These are phyloP conservation scores for Blennius ocellaris DNA, from an alignment of 2,113 vertebrate species.

Conservation along the genomic window DNA sequence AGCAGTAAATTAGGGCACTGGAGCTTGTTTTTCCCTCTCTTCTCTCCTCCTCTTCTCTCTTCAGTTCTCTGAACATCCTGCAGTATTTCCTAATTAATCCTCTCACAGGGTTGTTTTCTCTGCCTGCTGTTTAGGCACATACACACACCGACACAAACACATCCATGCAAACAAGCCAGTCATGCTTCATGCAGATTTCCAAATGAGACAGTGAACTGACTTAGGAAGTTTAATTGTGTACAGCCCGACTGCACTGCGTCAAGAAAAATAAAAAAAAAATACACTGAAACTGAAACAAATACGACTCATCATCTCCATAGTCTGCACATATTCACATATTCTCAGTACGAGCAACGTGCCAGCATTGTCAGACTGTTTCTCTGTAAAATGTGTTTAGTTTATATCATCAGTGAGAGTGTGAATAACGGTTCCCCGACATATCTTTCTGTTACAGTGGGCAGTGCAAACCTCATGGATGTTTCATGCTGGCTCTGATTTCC, in stretches of 20 bases:
- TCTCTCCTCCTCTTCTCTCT: conserved; percentile 12
- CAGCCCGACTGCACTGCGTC: conserved; percentile 58
- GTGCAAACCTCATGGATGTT: conserved; percentile 15
- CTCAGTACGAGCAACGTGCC: neutral
- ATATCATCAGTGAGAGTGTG: neutral
- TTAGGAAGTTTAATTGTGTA: conserved; percentile 34
- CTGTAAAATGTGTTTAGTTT: neutral
- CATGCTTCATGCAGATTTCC: conserved; percentile 45
- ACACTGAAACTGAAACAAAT: conserved; percentile 30
- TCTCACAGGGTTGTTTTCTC: conserved; percentile 43
- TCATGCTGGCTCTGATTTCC: conserved; percentile 22
- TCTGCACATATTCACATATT: neutral
- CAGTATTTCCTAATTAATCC: conserved; percentile 65
- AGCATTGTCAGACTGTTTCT: neutral
- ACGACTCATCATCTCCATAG: neutral
- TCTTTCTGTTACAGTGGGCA: neutral
- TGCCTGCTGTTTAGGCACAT: conserved; percentile 25
- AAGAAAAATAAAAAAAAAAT: too few species aligned
- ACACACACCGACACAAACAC: neutral
- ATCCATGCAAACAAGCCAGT: conserved; percentile 30
- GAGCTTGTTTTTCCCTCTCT: conserved; percentile 49
- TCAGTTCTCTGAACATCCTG: conserved; percentile 51
- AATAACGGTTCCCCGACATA: neutral
- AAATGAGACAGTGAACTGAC: conserved; percentile 30
- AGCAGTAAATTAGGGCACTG: conserved; percentile 68